Evolutionary conservation across 2,888 invertebrate species (phyloP), one percentile per base, ranked within the genome.

Genomic region (Minunthozetes semirufus): DNA sequence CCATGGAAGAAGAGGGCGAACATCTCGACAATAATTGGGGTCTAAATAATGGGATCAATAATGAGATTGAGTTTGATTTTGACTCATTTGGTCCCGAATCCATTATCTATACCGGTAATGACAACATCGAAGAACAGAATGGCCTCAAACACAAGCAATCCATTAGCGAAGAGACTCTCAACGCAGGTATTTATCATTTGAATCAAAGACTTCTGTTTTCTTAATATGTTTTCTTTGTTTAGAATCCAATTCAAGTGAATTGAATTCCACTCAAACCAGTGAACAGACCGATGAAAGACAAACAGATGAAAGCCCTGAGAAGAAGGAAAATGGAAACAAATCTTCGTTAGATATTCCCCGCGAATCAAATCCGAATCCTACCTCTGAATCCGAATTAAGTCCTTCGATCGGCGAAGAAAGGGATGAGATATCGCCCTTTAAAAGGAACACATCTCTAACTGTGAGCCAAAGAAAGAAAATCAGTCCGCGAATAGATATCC

Each of bases 81-180:
- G 77, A 77, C 38, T 77, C 77, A 27, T 77, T 77, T 61, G 77
- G 77, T 27, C 77, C 77, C 9, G 77, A 77, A 38, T 77, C 77
- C 9, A 74, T 77, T 15, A 53, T 77, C 13, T 76, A 59, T 42
- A 72, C 75, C n/a, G 75, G 72, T 38, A 68, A 42, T 70, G 70
- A 70, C 17, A 46, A 46, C 3, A 0, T 25, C 9, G 48, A 46
- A 0, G 48, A 70, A 17, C 33, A 13, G 22, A 46, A 48, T 48
- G 70, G 17, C 46, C 11, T 27, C 13, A 70, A 70, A 70, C 22
- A 17, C 13, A 68, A 38, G 9, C 42, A 17, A n/a, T 46, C 48
- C 1, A n/a, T 70, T 1, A 70, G 48, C 72, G 75, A 72, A 27
- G 75, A 75, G 29, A 74, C 74, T 6, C 59, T 42, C 1, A 72